Conservation (phyloP, 2,113 vertebrate species). For the Ciconia maguari region DNA sequence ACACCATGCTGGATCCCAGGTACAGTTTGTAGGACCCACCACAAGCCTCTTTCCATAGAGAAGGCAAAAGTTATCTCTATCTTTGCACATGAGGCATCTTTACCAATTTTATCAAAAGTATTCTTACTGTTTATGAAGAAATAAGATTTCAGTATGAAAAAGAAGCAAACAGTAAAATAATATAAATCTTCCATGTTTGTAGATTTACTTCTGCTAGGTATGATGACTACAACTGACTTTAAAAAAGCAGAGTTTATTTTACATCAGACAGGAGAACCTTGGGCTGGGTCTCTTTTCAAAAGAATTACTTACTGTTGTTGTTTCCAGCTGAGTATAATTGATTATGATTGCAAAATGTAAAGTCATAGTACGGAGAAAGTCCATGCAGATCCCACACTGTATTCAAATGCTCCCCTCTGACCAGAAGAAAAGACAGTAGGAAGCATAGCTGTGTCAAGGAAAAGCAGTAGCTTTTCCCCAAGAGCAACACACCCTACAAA, state of each 20-base stretch:
- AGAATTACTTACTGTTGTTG: not conserved
- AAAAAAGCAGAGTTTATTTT: not conserved
- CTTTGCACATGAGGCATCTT: not conserved
- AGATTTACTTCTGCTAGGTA: not conserved
- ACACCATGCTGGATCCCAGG: not conserved
- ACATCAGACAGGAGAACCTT: not conserved
- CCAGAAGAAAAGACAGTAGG: not conserved
- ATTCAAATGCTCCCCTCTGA: not conserved
- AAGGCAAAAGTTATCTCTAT: not conserved
- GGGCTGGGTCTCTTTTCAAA: not conserved
- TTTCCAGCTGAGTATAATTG: not conserved
- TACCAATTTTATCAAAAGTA: not conserved
- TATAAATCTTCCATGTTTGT: not conserved
- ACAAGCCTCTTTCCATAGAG: fast-evolving
- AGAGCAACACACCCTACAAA: not conserved
- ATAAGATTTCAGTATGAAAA: not conserved
- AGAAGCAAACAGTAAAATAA: not conserved
- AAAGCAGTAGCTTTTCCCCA: not conserved
- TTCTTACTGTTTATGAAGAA: not conserved
- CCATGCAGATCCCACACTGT: not conserved
- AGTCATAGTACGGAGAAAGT: not conserved
- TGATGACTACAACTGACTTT: not conserved
- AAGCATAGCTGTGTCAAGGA: not conserved
- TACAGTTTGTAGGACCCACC: not conserved
- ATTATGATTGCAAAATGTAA: not conserved